Percentiles rank a stretch among this genome's conserved stretches.
Conservation (phyloP, 2,888 invertebrate species). For the Tubulanus polymorphus region DNA sequence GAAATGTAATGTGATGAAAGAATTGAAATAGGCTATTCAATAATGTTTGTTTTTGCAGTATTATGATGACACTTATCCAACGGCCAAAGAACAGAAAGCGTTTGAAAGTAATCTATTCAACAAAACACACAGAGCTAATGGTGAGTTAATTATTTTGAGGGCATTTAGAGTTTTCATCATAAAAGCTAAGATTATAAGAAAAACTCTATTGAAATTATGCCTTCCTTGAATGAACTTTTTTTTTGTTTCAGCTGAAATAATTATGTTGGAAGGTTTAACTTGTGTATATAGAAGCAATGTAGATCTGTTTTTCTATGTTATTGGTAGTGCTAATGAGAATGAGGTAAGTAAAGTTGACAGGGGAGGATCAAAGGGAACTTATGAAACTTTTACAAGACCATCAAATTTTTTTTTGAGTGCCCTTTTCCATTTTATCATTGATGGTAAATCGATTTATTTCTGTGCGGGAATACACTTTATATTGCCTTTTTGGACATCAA, state of each 20-base stretch:
- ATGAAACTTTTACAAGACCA: too few species aligned
- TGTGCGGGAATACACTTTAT: too few species aligned
- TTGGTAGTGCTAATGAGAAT: constrained; percentile 96
- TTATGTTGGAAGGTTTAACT: constrained; percentile 95
- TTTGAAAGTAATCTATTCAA: constrained; percentile 97
- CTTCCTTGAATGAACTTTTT: neutral
- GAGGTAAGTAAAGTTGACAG: constrained; percentile 79
- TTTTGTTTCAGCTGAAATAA: constrained; percentile 72
- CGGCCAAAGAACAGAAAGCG: constrained; percentile 89
- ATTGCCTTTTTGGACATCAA: too few species aligned
- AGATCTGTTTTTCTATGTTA: constrained; percentile 96
- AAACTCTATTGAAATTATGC: too few species aligned
- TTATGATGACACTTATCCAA: constrained; percentile 84
- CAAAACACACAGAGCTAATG: constrained; percentile 92
- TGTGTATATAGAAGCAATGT: constrained; percentile 98
- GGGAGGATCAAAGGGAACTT: too few species aligned
- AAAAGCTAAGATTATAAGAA: too few species aligned
- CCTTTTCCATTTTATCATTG: too few species aligned
- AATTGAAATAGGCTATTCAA: neutral
- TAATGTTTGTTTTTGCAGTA: constrained; percentile 59
- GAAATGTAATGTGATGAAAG: too few species aligned
- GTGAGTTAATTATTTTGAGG: too few species aligned
- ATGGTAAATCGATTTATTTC: too few species aligned
- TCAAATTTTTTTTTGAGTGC: too few species aligned
- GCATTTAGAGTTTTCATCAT: too few species aligned